Base-by-base conservation (phyloP, 2,113 vertebrate genomes). In the Syrmaticus mikado region DNA sequence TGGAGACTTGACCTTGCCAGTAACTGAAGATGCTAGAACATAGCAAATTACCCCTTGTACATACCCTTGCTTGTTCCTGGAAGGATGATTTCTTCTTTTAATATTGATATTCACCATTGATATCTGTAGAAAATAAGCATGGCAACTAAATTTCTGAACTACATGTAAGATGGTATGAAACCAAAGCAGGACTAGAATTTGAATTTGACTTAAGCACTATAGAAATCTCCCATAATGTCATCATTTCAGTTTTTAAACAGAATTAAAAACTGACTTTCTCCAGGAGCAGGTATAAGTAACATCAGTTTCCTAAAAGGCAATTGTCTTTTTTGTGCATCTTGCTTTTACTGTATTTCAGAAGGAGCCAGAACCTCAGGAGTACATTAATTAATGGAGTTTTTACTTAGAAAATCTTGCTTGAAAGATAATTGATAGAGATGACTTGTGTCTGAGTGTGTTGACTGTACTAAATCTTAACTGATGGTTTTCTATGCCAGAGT, bases 11-110 rank as follows among this genome's bases (percentile, higher is more conserved):
- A 21, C 91, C 48, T 62, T 90, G 82, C 91, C 66, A 94, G 22
- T 53, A 94, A 75, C 30, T 65, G 79, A 83, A 94, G 87, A 90
- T 71, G 34, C 34, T 89, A 89, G 68, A 91, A 71, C 12, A 90
- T 16, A 82, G 61, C 16, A 94, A 92, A 90, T 61, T 71, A 45
- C 10, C 86, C 21, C 11, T 74, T 71, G 41, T 55, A 55, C 45
- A 66, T 91, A 52, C 6, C 14, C 20, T 50, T 74, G 7, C 32
- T 78, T 21, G 40, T 90, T 96, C 76, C 88, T 70, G 40, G 80
- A 90, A 91, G 52, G 13, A 84, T 81, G 0, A 43, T 65, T 88
- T 92, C 14, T 85, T 65, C 30, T 66, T 83, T 7, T 64, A 89
- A 8, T 75, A 60, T 64, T 1, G 3, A 25, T 80, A 75, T 68